Percentiles rank a stretch among this genome's conserved stretches.
phyloP scores from a whole-genome alignment of 1,140 invertebrate genomes.

The Zaprionus lachaisei region DNA sequence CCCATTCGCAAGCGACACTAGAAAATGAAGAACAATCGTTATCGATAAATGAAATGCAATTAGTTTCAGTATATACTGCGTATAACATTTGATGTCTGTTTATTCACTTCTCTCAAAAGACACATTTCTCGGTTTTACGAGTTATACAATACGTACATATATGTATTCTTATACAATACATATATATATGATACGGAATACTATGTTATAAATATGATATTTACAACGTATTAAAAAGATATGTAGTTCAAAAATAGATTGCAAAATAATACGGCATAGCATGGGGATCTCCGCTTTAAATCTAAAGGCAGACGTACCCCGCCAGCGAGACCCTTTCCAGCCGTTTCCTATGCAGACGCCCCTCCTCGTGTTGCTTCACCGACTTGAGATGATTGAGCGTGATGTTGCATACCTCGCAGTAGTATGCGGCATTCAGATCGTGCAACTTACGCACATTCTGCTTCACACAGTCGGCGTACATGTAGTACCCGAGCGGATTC shows the following conservation, averaged over 20 bases:
- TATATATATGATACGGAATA: constrained; percentile 21
- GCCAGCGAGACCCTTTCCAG: constrained; percentile 18
- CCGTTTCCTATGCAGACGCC: constrained; percentile 86
- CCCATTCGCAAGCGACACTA: too few relatives aligned
- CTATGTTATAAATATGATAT: constrained; percentile 16
- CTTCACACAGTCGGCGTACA: constrained; percentile 11
- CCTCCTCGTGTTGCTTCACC: constrained; percentile 87
- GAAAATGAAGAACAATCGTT: too few relatives aligned
- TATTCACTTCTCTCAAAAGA: neutral
- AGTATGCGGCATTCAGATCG: constrained; percentile 87
- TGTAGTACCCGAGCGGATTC: constrained; percentile 28
- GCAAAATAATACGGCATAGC: constrained; percentile 60
- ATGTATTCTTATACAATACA: constrained; percentile 9
- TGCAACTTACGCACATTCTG: constrained; percentile 85
- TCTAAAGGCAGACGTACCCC: constrained; percentile 10
- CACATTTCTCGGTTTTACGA: neutral
- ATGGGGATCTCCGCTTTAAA: neutral
- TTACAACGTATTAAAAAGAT: constrained; percentile 56
- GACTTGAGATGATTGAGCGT: constrained; percentile 87
- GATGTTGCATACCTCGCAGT: constrained; percentile 87
- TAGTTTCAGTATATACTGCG: neutral
- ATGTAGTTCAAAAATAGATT: constrained; percentile 70
- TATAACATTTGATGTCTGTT: neutral
- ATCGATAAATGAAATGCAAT: neutral
- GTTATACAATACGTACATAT: constrained; percentile 14